Base-by-base conservation (phyloP, 1,140 invertebrate genomes). In the Drosophila yakuba region DNA sequence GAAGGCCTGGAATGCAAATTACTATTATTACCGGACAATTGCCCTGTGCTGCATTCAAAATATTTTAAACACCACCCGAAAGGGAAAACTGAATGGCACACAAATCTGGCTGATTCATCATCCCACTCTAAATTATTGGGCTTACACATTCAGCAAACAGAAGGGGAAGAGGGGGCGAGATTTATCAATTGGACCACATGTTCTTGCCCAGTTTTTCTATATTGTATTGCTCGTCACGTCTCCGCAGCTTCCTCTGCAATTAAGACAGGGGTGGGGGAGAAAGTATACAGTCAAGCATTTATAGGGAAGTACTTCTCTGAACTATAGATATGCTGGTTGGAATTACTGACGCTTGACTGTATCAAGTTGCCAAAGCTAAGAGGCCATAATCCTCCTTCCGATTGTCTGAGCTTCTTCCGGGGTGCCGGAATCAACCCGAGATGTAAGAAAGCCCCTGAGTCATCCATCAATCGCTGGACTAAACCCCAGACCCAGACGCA, bases 171-270 rank as follows among this genome's bases (percentile, higher is more conserved):
- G n/a, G 23, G 32, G 32, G 23, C 39, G 38, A 66, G 57, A 55
- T 62, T 45, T 48, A 60, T 58, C 48, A 54, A 58, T 60, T 54
- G 47, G 51, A 50, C 39, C 63, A 72, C 76, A 75, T 80, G 61
- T 56, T 68, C 60, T 67, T 41, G 71, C 52, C 43, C 52, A 43
- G 56, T 58, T 39, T 38, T 54, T 17, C 50, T n/a, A 54, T 54
- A 77, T 67, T 45, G 50, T 57, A 78, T 74, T 66, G 50, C 74
- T 38, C 15, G 64, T 78, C 83, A 88, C 82, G 82, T 85, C 69
- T 73, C 73, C 23, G 36, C 47, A 51, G 78, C 64, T 78, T 86
- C 82, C 82, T 68, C 51, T 59, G 82, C 69, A 88, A 85, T 85
- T 82, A 88, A 64, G 43, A 14, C 5, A 47, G 32, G 35, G 23